Evolutionary conservation across 2,888 invertebrate species (phyloP).

Genomic region (Diachrysia chrysitis): DNA sequence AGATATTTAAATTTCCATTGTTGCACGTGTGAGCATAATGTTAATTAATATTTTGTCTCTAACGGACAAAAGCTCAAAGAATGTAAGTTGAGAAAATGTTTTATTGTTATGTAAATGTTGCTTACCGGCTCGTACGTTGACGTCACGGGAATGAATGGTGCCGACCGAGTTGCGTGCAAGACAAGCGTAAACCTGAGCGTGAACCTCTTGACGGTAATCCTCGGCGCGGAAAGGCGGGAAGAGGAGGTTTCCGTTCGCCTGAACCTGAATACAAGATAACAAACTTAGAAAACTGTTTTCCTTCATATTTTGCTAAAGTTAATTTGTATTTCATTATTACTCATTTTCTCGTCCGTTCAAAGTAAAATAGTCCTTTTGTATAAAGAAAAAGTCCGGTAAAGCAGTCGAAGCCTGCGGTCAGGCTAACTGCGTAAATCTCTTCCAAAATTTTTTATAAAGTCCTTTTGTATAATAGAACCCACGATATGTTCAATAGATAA

Average conservation of each 20-base stretch:
- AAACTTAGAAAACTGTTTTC: not conserved
- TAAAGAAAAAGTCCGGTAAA: too few species aligned
- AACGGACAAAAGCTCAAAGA: constrained; percentile 44
- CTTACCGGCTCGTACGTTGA: constrained; percentile 98
- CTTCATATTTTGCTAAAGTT: not conserved
- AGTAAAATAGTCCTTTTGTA: too few species aligned
- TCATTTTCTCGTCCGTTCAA: too few species aligned
- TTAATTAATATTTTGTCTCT: constrained; percentile 17
- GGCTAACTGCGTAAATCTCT: too few species aligned
- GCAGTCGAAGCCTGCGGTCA: too few species aligned
- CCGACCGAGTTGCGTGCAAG: constrained; percentile 96
- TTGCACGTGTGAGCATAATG: constrained; percentile 20
- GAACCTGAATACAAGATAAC: constrained; percentile 85
- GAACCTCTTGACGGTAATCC: constrained; percentile 97
- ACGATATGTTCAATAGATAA: too few species aligned
- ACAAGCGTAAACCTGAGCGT: constrained; percentile 98
- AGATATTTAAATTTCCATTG: constrained; percentile 28
- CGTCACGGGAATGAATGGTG: constrained; percentile 96
- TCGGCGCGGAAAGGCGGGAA: constrained; percentile 98
- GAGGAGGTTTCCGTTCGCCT: constrained; percentile 97
- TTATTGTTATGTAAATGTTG: constrained; percentile 59
- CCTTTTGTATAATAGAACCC: too few species aligned
- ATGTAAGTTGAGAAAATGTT: constrained; percentile 45
- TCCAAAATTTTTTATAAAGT: too few species aligned
- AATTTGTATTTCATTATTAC: too few species aligned